Conservation (phyloP, 2,113 vertebrate genomes). For the Podilymbus podiceps region DNA sequence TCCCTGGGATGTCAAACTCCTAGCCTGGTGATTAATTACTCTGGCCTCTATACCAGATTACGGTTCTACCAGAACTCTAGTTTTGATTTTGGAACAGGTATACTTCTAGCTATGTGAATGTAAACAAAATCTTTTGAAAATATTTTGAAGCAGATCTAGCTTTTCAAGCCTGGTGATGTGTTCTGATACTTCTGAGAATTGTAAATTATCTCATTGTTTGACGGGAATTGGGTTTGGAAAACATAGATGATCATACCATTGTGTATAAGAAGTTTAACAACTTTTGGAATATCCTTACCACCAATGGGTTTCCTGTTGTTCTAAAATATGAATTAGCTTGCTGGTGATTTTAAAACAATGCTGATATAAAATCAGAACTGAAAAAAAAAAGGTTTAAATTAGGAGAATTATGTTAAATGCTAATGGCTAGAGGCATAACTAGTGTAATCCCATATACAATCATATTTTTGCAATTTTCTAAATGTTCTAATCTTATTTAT, state of each 20-base stretch:
- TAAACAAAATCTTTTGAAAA: not conserved
- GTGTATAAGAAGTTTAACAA: not conserved
- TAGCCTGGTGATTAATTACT: constrained; percentile 11
- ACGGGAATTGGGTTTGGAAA: not conserved
- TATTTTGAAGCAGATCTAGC: not conserved
- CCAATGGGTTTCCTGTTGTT: not conserved
- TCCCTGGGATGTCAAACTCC: not conserved
- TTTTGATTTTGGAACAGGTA: not conserved
- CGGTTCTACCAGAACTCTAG: not conserved
- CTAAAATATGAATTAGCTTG: not conserved
- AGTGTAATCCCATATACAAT: not conserved
- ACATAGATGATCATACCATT: not conserved
- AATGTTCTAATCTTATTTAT: not conserved
- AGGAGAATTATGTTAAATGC: not conserved
- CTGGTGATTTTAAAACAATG: not conserved
- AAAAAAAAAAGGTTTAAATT: not conserved
- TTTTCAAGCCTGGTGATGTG: not conserved
- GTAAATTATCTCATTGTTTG: not conserved
- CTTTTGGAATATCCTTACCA: not conserved
- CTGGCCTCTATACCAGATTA: not conserved
- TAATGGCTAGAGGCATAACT: not conserved
- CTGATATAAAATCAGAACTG: not conserved
- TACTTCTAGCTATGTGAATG: not conserved
- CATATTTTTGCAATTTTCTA: not conserved
- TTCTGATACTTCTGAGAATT: not conserved